Base-by-base conservation (phyloP, 1,140 invertebrate species). In the Tachypleus tridentatus region DNA sequence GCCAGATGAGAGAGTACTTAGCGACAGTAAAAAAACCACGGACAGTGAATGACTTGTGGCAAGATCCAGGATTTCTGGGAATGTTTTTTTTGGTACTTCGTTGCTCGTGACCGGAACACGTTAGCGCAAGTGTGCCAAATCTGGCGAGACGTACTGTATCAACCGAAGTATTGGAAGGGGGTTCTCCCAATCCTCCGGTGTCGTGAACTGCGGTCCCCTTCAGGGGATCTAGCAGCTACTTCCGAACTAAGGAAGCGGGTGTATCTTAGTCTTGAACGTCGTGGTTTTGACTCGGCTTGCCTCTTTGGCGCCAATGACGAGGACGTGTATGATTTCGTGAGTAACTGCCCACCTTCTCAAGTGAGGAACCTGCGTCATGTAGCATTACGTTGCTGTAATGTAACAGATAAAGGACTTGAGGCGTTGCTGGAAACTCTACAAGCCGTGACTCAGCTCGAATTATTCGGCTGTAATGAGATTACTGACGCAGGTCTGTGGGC, bases 401-500 rank as follows among this genome's bases (percentile, higher is more conserved):
- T 97, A 72, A 89, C 87, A 4, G 92, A 96, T 79, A 81, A 87
- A 71, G 91, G 90, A 3, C 77, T 96, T 65, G 91, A 95, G 77
- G 83, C 86, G 7, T 80, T 95, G 10, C 51, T 73, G 0, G 64
- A 58, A 6, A 60, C 67, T 29, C 49, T 81, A 50, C 74, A 76
- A 58, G 74, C 74, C 65, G 74, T 94, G 47, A 91, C 88, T 79
- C 87, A 91, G 77, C 79, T 96, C 74, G 91, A 95, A 79, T 78
- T 95, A 70, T 87, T 88, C 56, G 90, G 92, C 60, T 97, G 93
- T 78, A 96, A 97, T 79, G 93, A 96, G 79, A 85, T 96, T 74
- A 94, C 91, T 57, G 92, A 96, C 77, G 90, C 91, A 57, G 92
- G 92, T 58, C 82, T 96, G 64, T 95, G 93, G 92, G 87, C 89